Conservation (phyloP, 2,797 vertebrate species). For the Silurus lanzhouensis region DNA sequence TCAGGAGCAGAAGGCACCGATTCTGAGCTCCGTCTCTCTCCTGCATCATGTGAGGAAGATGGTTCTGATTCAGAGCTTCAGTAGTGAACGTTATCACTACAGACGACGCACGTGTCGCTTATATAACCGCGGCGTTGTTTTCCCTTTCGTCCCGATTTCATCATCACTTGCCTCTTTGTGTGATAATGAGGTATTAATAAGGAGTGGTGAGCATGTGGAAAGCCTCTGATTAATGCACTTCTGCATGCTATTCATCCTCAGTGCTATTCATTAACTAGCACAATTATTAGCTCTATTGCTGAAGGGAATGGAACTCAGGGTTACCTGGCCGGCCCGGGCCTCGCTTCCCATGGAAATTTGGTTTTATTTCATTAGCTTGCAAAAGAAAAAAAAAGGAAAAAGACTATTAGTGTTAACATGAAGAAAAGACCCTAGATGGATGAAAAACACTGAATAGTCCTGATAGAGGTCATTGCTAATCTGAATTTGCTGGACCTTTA, state of each 20-base stretch:
- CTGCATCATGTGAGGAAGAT: neutral
- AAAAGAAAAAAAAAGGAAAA: neutral
- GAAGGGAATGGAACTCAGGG: conserved; percentile 41
- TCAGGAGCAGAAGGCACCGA: neutral
- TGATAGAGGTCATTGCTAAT: neutral
- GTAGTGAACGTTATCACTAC: neutral
- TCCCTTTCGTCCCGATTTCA: neutral
- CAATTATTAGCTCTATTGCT: conserved; percentile 61
- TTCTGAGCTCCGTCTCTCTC: neutral
- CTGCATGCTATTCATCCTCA: conserved; percentile 44
- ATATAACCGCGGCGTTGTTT: neutral
- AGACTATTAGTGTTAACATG: neutral
- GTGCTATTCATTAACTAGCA: conserved; percentile 65
- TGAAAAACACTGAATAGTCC: neutral
- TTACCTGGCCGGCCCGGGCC: neutral
- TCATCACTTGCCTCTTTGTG: neutral
- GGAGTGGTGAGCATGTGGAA: neutral
- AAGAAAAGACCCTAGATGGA: neutral
- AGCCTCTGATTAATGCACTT: conserved; percentile 43
- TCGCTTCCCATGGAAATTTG: neutral
- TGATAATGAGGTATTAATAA: conserved; percentile 8
- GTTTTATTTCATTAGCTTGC: neutral
- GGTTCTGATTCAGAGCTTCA: neutral
- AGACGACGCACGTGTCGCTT: neutral
- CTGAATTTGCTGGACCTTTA: neutral